A percentile compares a stretch with the other conserved stretches of the same genome.
Evolutionary conservation across 2,797 vertebrate species (phyloP).

Genomic region (Tiaroga cobitis): DNA sequence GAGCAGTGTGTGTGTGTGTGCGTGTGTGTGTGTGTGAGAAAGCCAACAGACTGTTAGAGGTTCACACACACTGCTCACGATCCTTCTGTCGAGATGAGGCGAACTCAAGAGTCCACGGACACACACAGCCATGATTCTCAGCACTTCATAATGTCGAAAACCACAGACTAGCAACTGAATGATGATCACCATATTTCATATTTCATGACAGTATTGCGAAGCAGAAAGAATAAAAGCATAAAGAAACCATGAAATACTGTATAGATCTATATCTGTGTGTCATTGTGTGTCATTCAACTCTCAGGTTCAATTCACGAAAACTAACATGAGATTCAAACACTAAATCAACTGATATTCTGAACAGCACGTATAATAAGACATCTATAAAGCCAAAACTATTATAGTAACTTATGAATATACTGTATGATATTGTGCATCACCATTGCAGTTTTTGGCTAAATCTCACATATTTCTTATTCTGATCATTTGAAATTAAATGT

Average conservation of each 20-base stretch:
- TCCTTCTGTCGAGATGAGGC: not conserved
- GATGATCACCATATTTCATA: not conserved
- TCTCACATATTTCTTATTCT: not conserved
- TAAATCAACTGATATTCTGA: not conserved
- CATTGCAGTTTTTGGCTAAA: not conserved
- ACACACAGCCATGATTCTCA: not conserved
- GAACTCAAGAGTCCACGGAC: not conserved
- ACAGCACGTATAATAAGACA: not conserved
- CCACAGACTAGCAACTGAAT: too few species aligned
- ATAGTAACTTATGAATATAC: not conserved
- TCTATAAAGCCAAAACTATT: not conserved
- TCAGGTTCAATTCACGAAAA: not conserved
- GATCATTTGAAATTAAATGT: not conserved
- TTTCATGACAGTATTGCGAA: too few species aligned
- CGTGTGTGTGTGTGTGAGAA: not conserved
- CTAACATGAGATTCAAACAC: not conserved
- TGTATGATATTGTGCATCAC: not conserved
- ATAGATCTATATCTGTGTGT: not conserved
- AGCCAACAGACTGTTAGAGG: slow-evolving; percentile 9
- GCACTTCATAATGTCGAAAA: not conserved
- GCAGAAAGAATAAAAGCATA: not conserved
- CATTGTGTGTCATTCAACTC: not conserved
- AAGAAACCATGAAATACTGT: not conserved
- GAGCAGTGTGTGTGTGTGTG: not conserved
- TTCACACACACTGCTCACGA: not conserved